These are phyloP conservation scores for Temnothorax nylanderi DNA, from an alignment of 1,140 invertebrate genomes.

Conservation along the genomic window DNA sequence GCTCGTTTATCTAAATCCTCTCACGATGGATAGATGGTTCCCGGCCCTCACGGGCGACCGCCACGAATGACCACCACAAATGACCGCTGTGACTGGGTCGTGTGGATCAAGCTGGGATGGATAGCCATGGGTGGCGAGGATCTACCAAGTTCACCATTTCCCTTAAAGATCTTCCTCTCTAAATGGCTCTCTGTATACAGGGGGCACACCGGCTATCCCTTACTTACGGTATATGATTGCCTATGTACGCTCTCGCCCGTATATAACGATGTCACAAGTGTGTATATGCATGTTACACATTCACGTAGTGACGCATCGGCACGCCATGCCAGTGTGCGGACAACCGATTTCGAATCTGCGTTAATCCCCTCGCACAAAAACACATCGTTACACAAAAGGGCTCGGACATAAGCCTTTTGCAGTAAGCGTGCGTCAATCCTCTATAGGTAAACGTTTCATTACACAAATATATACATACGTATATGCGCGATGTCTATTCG, in stretches of 20 bases:
- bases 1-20: constrained; percentile 61
- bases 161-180: constrained; percentile 47
- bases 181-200: constrained; percentile 59
- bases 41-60: constrained; percentile 17
- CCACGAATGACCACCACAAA: constrained; percentile 62
- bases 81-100: constrained; percentile 60
- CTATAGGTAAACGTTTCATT: constrained; percentile 24
- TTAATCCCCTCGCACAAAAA: background rate
- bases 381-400: background rate
- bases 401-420: background rate
- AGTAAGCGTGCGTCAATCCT: constrained; percentile 13
- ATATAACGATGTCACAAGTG: background rate
- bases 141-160: constrained; percentile 60
- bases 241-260: background rate
- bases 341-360: constrained; percentile 7
- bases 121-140: constrained; percentile 51
- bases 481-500: background rate
- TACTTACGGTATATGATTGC: background rate
- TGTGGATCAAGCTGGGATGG: constrained; percentile 59
- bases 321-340: no score
- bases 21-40: constrained; percentile 48
- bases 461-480: background rate
- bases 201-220: constrained; percentile 1
- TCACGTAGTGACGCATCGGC: background rate
- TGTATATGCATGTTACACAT: background rate